Conservation (phyloP, 2,113 vertebrate genomes). For the Speoplatyrhinus poulsoni region DNA sequence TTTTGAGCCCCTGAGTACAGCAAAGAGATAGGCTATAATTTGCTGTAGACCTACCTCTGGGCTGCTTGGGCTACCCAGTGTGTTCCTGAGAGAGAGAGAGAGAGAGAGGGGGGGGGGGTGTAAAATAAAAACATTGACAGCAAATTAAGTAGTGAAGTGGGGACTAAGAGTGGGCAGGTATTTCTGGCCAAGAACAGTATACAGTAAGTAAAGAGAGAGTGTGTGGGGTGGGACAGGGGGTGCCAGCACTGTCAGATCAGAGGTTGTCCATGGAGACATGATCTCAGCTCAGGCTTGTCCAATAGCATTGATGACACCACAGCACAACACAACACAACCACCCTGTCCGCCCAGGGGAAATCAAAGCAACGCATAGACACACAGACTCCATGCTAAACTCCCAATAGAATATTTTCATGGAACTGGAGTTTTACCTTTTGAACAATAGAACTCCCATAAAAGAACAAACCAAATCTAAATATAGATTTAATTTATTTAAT, state of each 20-base stretch:
- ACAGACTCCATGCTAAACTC: neutral
- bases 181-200: neutral
- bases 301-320: neutral
- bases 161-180: neutral
- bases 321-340: constrained; percentile 7
- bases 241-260: too few species aligned
- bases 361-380: neutral
- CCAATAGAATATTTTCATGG: neutral
- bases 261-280: neutral
- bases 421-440: neutral
- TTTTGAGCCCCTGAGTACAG: too few species aligned
- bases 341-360: constrained; percentile 12
- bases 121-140: too few species aligned
- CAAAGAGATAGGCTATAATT: too few species aligned
- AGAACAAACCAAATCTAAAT: neutral
- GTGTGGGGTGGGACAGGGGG: neutral
- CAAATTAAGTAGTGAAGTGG: neutral
- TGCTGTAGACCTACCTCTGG: too few species aligned
- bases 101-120: neutral
- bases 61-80: too few species aligned
- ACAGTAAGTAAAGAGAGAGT: neutral
- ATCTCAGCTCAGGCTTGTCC: constrained; percentile 13
- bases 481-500: neutral
- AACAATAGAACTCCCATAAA: neutral
- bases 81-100: neutral